Conservation (phyloP, 2,888 invertebrate species). For the Leptura quadrifasciata region DNA sequence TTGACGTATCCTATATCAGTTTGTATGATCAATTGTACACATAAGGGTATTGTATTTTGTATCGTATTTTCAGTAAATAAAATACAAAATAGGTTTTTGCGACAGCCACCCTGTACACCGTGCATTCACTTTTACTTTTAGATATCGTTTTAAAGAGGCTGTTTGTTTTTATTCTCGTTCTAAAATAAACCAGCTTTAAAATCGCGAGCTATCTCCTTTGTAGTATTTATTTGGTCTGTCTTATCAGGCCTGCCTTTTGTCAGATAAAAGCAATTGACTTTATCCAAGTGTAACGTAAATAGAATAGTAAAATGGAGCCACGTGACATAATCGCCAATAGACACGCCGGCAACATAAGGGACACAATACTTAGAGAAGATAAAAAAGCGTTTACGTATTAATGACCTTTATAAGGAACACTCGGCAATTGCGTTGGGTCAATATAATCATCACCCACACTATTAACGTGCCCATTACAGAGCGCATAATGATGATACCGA, state of each 20-base stretch:
- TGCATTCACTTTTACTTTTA: slow-evolving; percentile 30
- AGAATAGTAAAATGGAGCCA: slow-evolving; percentile 49
- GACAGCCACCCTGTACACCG: background rate
- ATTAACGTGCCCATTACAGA: slow-evolving; percentile 46
- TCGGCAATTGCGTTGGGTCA: slow-evolving; percentile 26
- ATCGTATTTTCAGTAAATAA: too few relatives aligned
- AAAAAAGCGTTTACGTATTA: slow-evolving; percentile 2
- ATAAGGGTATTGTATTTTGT: too few relatives aligned
- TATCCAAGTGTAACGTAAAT: slow-evolving; percentile 50
- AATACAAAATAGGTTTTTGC: too few relatives aligned
- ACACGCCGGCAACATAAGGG: slow-evolving; percentile 37
- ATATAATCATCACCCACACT: slow-evolving; percentile 29
- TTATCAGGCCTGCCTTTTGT: slow-evolving; percentile 53
- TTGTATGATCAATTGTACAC: too few relatives aligned
- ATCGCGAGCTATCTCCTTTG: slow-evolving; percentile 40
- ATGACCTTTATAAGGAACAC: background rate
- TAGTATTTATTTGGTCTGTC: slow-evolving; percentile 49
- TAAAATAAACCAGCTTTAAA: slow-evolving; percentile 32
- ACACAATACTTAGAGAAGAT: background rate
- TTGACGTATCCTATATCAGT: too few relatives aligned
- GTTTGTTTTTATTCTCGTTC: slow-evolving; percentile 23
- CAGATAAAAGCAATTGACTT: slow-evolving; percentile 52
- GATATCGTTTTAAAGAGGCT: slow-evolving; percentile 14
- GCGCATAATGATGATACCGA: slow-evolving; percentile 46
- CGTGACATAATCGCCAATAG: slow-evolving; percentile 43